Conservation (phyloP, 2,888 invertebrate genomes). For the Agrochola litura region DNA sequence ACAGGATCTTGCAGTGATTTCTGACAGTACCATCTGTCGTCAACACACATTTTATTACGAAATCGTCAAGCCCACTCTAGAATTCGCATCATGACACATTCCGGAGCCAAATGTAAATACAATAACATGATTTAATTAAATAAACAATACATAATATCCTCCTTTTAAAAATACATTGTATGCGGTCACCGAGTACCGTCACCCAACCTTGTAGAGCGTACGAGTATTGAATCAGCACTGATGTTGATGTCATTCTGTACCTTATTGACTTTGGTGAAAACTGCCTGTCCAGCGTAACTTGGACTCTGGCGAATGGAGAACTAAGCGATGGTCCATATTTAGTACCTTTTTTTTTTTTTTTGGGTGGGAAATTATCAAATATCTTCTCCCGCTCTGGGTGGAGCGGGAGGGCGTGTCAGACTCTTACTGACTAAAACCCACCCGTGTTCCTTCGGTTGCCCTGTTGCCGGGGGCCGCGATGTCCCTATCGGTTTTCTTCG, state of each 20-base stretch:
- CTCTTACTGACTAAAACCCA: too few relatives aligned
- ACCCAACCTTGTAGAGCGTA: constrained; percentile 32
- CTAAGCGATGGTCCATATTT: not conserved
- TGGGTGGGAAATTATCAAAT: too few relatives aligned
- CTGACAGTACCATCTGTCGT: not conserved
- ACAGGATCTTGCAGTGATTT: not conserved
- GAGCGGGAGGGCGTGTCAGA: too few relatives aligned
- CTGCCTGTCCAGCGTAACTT: not conserved
- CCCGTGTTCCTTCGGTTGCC: too few relatives aligned
- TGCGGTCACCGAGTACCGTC: constrained; percentile 32
- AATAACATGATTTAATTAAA: constrained; percentile 16
- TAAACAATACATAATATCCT: constrained; percentile 18
- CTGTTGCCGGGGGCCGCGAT: too few relatives aligned
- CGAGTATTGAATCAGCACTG: constrained; percentile 45
- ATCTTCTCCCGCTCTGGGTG: too few relatives aligned
- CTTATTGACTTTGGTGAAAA: constrained; percentile 4
- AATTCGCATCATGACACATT: too few relatives aligned
- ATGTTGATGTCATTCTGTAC: constrained; percentile 47
- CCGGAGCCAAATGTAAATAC: not conserved
- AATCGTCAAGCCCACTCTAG: not conserved
- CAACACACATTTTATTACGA: not conserved
- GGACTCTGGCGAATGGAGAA: not conserved
- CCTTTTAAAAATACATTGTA: constrained; percentile 24
- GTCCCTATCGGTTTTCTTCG: too few relatives aligned
- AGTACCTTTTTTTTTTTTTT: too few relatives aligned